Base-by-base conservation (phyloP, 2,888 invertebrate genomes). In the Brachyopa scutellaris region DNA sequence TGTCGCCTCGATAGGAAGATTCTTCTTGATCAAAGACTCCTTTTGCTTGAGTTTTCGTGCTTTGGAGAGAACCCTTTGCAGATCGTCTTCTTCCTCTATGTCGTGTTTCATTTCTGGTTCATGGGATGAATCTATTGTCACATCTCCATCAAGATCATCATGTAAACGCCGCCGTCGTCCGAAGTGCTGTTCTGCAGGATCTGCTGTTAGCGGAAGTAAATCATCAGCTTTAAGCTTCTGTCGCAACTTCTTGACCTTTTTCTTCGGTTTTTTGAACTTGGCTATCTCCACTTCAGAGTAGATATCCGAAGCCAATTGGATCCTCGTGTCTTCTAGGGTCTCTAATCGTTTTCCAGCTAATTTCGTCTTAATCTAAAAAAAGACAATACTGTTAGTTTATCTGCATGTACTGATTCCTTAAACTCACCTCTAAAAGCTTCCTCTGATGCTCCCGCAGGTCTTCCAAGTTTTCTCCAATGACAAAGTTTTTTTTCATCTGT, bases 211-310 rank as follows among this genome's bases (percentile, higher is more conserved):
- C 1, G 92, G 91, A 51, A 93, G 88, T 23, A 96, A 90, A 87
- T 96, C 96, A 84, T 95, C 95, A 0, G 95, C 95, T 85, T 93
- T 95, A 2, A 96, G 88, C 74, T 93, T 93, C 40, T 92, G 92
- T 0, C 95, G 90, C 17, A 95, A 92, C 88, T 95, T 96, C 61
- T 94, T 92, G 0, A 94, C 93, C 92, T 93, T 94, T 87, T 93
- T 95, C 90, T 96, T 97, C 55, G 95, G 93, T 89, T 97, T 97
- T 90, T 97, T 98, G 90, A 98, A 97, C 91, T 95, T 95, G 66
- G 95, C 93, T 80, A 98, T 91, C 91, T 99, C 99, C 83, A 95
- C 94, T 85, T 94, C 93, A 70, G 95, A 95, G 88, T 95, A 95
- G 90, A 97, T 99, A 90, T 99, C 99, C 7, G 95, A 93, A 1